phyloP scores from a whole-genome alignment of 1,140 invertebrate species.

The Drosophila jambulina region DNA sequence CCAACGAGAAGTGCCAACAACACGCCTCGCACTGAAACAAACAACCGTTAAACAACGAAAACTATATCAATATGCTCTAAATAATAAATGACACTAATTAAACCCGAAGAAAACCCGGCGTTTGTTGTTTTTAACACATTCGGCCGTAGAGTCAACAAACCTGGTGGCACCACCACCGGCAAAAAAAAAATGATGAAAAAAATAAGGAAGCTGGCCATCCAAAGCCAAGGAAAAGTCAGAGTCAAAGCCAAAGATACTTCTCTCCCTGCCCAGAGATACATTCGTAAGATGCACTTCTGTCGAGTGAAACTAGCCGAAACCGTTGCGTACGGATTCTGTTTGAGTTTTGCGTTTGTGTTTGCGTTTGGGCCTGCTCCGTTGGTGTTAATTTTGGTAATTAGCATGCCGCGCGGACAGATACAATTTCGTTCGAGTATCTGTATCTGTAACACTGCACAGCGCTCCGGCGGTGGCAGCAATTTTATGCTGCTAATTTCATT shows the following conservation, averaged over 20 bases:
- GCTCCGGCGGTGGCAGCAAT: constrained; percentile 47
- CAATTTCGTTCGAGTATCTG: constrained; percentile 62
- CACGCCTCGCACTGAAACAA: constrained; percentile 62
- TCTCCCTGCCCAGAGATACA: constrained; percentile 22
- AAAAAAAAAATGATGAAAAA: constrained; percentile 21
- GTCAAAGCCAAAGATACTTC: constrained; percentile 29
- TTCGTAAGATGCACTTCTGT: constrained; percentile 52
- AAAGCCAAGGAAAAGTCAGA: constrained; percentile 56
- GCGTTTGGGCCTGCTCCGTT: constrained; percentile 38
- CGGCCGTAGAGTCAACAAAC: constrained; percentile 48
- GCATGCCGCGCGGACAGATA: constrained; percentile 66
- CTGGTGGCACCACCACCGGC: constrained; percentile 18
- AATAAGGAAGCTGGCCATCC: constrained; percentile 26
- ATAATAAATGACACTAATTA: constrained; percentile 85
- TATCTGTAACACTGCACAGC: constrained; percentile 72
- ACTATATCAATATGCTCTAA: constrained; percentile 84
- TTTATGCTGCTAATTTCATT: constrained; percentile 85
- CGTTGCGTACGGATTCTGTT: constrained; percentile 57
- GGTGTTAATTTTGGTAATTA: constrained; percentile 85
- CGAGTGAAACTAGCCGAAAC: constrained; percentile 74
- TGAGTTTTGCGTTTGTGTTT: constrained; percentile 22
- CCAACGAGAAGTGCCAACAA: constrained; percentile 64
- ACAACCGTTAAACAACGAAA: constrained; percentile 82
- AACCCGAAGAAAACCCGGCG: constrained; percentile 72
- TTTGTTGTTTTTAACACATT: constrained; percentile 77